Base-by-base conservation (phyloP, 2,888 invertebrate species). In the Bunonema sp. region DNA sequence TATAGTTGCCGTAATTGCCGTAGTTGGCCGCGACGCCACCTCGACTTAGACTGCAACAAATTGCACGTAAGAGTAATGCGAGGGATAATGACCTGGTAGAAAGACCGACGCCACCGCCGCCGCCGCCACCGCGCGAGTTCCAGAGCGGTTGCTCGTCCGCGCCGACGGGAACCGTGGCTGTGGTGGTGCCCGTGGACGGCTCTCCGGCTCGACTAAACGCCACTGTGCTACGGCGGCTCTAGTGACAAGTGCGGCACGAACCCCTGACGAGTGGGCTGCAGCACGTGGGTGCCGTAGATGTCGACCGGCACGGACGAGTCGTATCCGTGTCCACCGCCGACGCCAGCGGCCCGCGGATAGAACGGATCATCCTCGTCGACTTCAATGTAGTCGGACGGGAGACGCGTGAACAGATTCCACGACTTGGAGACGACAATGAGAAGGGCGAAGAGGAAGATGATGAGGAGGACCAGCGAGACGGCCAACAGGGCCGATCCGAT, bases 291-390 rank as follows among this genome's bases (percentile, higher is more conserved):
- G 41, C 67, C 67, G 50, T 67, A 67, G 40, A 67, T 59, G 45
- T 67, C 67, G 26, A 58, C 64, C 2, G 66, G 64, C 30, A 67
- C 63, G 7, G 45, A 49, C 30, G 47, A 48, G 48, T 61, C 61
- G 35, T 50, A 49, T n/a, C n/a, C n/a, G n/a, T n/a, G n/a, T n/a
- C n/a, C n/a, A n/a, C n/a, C n/a, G n/a, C n/a, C n/a, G n/a, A n/a
- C n/a, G n/a, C n/a, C n/a, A 21, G 18, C 30, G 24, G 29, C 32
- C 2, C 61, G 48, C 5, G 64, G 64, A 48, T 61, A 59, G 52
- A 67, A 67, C 28, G 63, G 64, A 44, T 67, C 67, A 28, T 63
- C 61, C 38, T 63, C 63, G 32, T 57, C 59, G 26, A 67, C 63
- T 45, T 67, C 61, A 16, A 56, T 45, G 41, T 64, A 64, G 42